phyloP scores from a whole-genome alignment of 2,797 vertebrate genomes.

The Eidolon dupreanum region DNA sequence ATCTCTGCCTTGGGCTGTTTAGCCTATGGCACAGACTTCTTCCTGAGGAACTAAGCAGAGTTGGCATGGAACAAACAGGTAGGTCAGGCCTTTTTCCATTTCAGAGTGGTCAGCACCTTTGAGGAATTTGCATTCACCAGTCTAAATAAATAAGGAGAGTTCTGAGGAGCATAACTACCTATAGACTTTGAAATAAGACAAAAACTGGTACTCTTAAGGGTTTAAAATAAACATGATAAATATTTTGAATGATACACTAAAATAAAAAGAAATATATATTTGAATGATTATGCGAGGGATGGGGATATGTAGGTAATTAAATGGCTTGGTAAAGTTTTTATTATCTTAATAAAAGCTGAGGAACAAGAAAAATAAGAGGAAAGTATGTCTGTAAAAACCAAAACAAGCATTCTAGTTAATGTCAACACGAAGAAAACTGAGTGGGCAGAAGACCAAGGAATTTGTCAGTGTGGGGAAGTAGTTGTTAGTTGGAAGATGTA shows the following conservation, averaged over 20 bases:
- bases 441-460: background rate
- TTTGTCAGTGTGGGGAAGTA: background rate
- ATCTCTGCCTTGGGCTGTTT: background rate
- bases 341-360: conserved; percentile 17
- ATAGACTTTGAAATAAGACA: background rate
- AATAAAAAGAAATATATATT: background rate
- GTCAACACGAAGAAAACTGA: background rate
- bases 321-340: background rate
- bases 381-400: background rate
- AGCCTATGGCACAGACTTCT: background rate
- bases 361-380: conserved; percentile 6
- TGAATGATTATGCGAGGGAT: background rate
- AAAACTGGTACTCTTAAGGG: background rate
- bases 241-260: background rate
- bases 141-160: background rate
- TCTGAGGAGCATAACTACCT: background rate
- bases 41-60: background rate
- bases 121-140: background rate
- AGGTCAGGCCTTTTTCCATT: background rate
- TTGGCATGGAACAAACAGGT: background rate
- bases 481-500: background rate
- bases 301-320: background rate
- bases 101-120: background rate
- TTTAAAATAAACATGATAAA: background rate
- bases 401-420: background rate